Base-by-base conservation (phyloP, 2,888 invertebrate genomes). In the Limnephilus rhombicus region DNA sequence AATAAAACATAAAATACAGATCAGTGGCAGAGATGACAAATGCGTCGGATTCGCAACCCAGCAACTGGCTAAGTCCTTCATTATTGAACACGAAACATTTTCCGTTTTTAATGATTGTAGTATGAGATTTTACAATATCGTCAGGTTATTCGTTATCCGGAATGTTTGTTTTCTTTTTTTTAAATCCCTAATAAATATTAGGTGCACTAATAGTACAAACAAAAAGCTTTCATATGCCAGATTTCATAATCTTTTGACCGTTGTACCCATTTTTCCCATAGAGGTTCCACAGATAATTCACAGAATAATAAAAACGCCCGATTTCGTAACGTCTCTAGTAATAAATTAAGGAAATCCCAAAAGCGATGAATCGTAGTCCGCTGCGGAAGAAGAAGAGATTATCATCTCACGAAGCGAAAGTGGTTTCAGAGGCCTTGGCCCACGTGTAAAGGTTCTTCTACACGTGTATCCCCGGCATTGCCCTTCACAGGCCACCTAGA, bases 391-490 rank as follows among this genome's bases (percentile, higher is more conserved):
- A 80, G 87, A 87, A 34, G 80, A 89, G 88, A 90, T 90, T 82
- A 90, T 82, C 81, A 90, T 90, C 82, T 18, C 90, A 45, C 45
- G 90, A 45, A 82, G 81, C 81, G 90, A 90, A 90, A 90, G 90
- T 90, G 45, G 31, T n/a, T 18, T n/a, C 49, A 31, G 53, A 49
- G 90, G 29, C 90, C 90, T 90, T 90, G 90, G 90, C 90, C 90
- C 90, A 90, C 90, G 90, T 90, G 90, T 90, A 31, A 31, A 81
- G 41, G 81, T 41, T 83, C 87, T 53, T 31, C 31, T 31, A 87
- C 87, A 87, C 87, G 87, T 87, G 87, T 87, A 49, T 86, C 31
- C 86, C 29, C 87, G 24, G 37, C 37, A 34, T 41, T 41, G 83
- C 83, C 31, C 53, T 31, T 31, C 7, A 13, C 31, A 31, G 53